Evolutionary conservation across 2,113 vertebrate species (phyloP).

Genomic region (Gallinago paraguaiae): DNA sequence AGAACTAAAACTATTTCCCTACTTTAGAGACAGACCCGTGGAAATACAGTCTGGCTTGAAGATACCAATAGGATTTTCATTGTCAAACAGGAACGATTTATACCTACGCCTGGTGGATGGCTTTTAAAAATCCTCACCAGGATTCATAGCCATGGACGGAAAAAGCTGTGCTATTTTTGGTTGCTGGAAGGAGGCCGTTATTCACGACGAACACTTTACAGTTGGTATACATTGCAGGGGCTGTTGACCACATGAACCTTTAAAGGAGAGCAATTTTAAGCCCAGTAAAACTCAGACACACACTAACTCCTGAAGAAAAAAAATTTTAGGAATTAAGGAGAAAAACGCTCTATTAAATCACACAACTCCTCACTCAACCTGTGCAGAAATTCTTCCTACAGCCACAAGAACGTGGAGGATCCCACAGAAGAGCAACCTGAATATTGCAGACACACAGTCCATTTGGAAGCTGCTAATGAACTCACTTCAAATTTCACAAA

Average conservation of each 20-base stretch:
- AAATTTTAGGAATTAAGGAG: not conserved
- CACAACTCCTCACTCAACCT: not conserved
- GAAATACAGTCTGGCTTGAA: not conserved
- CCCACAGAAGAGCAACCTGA: not conserved
- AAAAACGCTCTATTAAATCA: not conserved
- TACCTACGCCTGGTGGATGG: not conserved
- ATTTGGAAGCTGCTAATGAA: not conserved
- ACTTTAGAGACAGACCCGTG: not conserved
- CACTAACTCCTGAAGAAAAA: not conserved
- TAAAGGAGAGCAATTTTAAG: conserved; percentile 36
- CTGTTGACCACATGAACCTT: conserved; percentile 29
- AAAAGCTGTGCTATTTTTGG: conserved; percentile 8
- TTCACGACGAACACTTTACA: not conserved
- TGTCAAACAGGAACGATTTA: not conserved
- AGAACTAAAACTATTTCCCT: not conserved
- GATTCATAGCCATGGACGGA: not conserved
- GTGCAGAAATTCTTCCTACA: not conserved
- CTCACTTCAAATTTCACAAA: not conserved
- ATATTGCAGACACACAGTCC: not conserved
- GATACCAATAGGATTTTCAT: not conserved
- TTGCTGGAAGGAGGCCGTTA: not conserved
- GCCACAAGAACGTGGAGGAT: not conserved
- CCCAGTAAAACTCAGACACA: not conserved
- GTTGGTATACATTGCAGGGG: not conserved
- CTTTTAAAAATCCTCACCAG: conserved; percentile 3